These are phyloP conservation scores for Ceratosolen fusciceps DNA, from an alignment of 1,140 invertebrate species.

Conservation along the genomic window DNA sequence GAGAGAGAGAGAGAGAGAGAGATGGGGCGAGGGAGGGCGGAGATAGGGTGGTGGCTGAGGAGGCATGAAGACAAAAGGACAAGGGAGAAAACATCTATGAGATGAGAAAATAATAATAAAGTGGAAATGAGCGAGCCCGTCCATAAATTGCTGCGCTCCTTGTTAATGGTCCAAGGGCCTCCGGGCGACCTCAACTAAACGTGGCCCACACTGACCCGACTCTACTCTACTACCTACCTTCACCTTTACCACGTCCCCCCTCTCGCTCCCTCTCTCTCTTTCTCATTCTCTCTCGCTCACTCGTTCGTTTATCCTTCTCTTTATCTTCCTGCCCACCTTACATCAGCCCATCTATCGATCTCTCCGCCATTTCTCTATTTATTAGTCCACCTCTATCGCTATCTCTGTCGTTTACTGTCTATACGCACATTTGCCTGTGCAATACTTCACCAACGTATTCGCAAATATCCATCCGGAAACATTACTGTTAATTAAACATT, in stretches of 20 bases:
- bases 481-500: too few relatives aligned
- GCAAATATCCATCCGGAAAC: neutral
- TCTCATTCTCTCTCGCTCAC: too few relatives aligned
- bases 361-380: neutral
- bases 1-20: neutral
- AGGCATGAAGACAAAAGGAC: slow-evolving; percentile 56
- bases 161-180: slow-evolving; percentile 70
- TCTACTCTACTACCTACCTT: slow-evolving; percentile 37
- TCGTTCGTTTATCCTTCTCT: neutral
- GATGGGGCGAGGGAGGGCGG: slow-evolving; percentile 29
- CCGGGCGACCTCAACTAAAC: slow-evolving; percentile 66
- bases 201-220: slow-evolving; percentile 60
- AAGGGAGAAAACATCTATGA: slow-evolving; percentile 67
- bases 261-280: neutral
- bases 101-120: slow-evolving; percentile 73
- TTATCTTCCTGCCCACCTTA: neutral
- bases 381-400: neutral
- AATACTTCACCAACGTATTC: neutral
- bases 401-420: neutral
- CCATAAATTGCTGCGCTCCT: slow-evolving; percentile 72
- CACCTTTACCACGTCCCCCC: slow-evolving; percentile 19
- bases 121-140: slow-evolving; percentile 71
- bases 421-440: neutral
- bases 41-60: slow-evolving; percentile 52
- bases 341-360: neutral